phyloP scores from a whole-genome alignment of 2,888 invertebrate species.

The Coleophora deauratella region DNA sequence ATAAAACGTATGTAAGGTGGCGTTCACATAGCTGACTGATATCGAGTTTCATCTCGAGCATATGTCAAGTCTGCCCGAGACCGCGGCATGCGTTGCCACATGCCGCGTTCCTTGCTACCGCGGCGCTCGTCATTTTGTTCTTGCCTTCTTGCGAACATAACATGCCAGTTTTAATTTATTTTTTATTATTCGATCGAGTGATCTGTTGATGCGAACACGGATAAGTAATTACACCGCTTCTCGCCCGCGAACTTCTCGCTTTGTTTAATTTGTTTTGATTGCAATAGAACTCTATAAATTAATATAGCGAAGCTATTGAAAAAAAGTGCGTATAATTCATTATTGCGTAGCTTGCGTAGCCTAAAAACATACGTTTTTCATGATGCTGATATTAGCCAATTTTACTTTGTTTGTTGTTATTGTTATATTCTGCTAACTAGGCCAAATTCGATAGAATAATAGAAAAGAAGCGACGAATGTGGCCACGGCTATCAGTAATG shows the following conservation, averaged over 20 bases:
- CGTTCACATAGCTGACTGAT: slow-evolving; percentile 11
- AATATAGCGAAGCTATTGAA: too few relatives aligned
- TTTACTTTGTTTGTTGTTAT: too few relatives aligned
- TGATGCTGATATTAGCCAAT: too few relatives aligned
- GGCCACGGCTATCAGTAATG: slow-evolving; percentile 41
- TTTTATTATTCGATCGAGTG: slow-evolving; percentile 36
- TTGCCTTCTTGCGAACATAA: slow-evolving; percentile 36
- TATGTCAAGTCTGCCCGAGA: too few relatives aligned
- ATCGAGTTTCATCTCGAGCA: slow-evolving; percentile 2
- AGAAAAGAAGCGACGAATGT: not conserved
- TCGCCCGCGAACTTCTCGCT: slow-evolving; percentile 14
- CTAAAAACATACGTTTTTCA: too few relatives aligned
- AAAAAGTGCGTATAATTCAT: too few relatives aligned
- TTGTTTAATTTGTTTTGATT: not conserved
- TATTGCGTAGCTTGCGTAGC: too few relatives aligned
- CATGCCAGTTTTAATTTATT: slow-evolving; percentile 41
- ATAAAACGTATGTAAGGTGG: slow-evolving; percentile 12
- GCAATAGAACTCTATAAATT: too few relatives aligned
- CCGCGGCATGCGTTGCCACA: too few relatives aligned
- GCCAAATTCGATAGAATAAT: too few relatives aligned
- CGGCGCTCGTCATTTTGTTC: slow-evolving; percentile 37
- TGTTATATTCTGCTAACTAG: too few relatives aligned
- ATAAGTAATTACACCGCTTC: slow-evolving; percentile 48
- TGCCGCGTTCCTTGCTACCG: slow-evolving; percentile 1
- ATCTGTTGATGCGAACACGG: slow-evolving; percentile 40